Percentiles rank a stretch among this genome's conserved stretches.
Conservation (phyloP, 2,888 invertebrate genomes). For the Drosophila testacea region DNA sequence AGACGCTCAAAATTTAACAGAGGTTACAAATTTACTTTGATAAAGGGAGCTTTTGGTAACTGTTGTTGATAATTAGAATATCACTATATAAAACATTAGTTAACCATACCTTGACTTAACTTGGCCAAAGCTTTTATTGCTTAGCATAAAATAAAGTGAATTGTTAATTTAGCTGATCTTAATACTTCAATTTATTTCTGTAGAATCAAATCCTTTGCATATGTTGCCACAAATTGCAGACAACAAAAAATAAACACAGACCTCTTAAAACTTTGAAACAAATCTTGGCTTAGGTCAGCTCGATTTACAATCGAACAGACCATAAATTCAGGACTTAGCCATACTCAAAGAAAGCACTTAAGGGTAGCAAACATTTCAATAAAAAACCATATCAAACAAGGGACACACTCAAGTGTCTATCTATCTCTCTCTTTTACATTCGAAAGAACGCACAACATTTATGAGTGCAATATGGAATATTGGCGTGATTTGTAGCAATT, state of each 20-base stretch:
- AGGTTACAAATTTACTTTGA: background rate
- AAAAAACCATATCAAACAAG: slow-evolving; percentile 8
- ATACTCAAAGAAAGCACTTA: slow-evolving; percentile 38
- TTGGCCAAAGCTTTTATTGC: too few relatives aligned
- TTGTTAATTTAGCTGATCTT: too few relatives aligned
- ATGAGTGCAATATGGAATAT: slow-evolving; percentile 56
- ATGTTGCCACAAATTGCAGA: slow-evolving; percentile 15
- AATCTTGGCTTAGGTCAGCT: slow-evolving; percentile 49
- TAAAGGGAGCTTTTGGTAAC: too few relatives aligned
- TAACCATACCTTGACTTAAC: too few relatives aligned
- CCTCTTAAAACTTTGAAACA: slow-evolving; percentile 19
- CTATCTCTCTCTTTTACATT: background rate
- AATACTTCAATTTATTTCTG: too few relatives aligned
- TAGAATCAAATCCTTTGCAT: slow-evolving; percentile 5
- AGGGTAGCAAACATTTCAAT: slow-evolving; percentile 41
- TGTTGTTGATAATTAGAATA: too few relatives aligned
- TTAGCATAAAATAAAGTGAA: too few relatives aligned
- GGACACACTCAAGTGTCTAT: background rate
- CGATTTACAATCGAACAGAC: slow-evolving; percentile 32
- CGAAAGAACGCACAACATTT: slow-evolving; percentile 47
- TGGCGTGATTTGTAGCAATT: slow-evolving; percentile 75
- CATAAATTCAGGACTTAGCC: slow-evolving; percentile 42
- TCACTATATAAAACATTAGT: too few relatives aligned
- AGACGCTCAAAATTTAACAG: background rate
- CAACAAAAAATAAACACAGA: slow-evolving; percentile 19